Conservation (phyloP, 2,113 vertebrate species). For the Prunella himalayana region DNA sequence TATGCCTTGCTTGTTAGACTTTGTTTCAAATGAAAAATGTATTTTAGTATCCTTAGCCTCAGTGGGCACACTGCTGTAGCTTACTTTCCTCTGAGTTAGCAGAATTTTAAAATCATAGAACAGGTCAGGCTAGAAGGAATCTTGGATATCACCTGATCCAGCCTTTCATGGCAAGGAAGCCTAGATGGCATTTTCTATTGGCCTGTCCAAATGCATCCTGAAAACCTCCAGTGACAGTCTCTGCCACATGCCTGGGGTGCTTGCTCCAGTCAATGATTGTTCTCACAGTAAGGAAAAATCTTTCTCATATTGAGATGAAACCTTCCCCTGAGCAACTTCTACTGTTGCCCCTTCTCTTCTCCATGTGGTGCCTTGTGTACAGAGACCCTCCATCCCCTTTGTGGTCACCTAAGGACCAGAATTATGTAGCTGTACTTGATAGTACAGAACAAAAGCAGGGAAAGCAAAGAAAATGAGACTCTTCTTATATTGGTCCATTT, state of each 20-base stretch:
- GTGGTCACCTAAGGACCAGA: background rate
- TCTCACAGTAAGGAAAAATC: background rate
- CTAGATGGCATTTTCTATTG: background rate
- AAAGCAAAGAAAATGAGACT: background rate
- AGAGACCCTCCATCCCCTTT: background rate
- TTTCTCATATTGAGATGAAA: background rate
- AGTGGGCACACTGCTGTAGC: background rate
- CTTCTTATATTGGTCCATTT: background rate
- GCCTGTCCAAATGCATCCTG: background rate
- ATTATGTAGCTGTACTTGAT: background rate
- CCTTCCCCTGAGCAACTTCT: background rate
- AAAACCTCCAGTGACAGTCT: background rate
- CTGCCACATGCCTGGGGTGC: background rate
- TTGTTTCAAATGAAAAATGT: background rate
- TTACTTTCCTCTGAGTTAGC: background rate
- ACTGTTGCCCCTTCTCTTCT: background rate
- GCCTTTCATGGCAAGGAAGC: background rate
- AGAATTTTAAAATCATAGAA: background rate
- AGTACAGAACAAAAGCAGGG: background rate
- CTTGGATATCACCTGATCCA: background rate
- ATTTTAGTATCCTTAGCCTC: background rate
- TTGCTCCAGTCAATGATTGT: background rate
- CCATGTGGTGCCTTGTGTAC: background rate
- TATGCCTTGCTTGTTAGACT: background rate
- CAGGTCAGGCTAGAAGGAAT: background rate